These are phyloP conservation scores for Gymnosoma rotundatum DNA, from an alignment of 2,888 invertebrate genomes.

Conservation along the genomic window DNA sequence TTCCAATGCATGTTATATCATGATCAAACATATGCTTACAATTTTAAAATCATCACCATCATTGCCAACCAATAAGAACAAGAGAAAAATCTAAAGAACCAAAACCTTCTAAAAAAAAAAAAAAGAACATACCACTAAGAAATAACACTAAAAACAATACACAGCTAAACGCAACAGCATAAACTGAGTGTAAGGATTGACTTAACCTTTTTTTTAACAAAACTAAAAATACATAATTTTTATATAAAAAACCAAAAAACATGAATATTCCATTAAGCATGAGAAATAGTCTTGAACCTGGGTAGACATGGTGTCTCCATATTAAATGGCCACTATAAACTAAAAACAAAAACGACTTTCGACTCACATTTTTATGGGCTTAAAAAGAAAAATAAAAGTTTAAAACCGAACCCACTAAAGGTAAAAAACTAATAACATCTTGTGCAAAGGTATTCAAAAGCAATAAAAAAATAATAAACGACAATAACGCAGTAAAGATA, in stretches of 20 bases:
- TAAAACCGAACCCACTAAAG: conserved; percentile 38
- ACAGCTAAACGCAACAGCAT: neutral
- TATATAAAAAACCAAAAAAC: conserved; percentile 57
- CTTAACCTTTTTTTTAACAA: conserved; percentile 54
- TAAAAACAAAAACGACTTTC: conserved; percentile 38
- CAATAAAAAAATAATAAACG: conserved; percentile 59
- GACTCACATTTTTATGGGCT: conserved; percentile 47
- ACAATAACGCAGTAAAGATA: conserved; percentile 77
- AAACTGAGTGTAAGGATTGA: conserved; percentile 28
- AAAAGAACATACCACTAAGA: conserved; percentile 41
- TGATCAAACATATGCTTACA: conserved; percentile 69
- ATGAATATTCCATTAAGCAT: conserved; percentile 71
- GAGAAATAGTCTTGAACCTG: conserved; percentile 70
- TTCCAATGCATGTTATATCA: conserved; percentile 62
- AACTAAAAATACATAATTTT: conserved; percentile 44
- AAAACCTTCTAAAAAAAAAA: conserved; percentile 31
- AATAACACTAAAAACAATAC: conserved; percentile 2
- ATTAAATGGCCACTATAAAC: conserved; percentile 69
- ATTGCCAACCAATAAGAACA: conserved; percentile 4
- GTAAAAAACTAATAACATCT: conserved; percentile 48
- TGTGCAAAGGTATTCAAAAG: conserved; percentile 55
- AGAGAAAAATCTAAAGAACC: conserved; percentile 8
- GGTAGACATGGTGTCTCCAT: conserved; percentile 70
- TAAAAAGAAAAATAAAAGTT: conserved; percentile 34
- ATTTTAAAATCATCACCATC: conserved; percentile 49